These are phyloP conservation scores for Drosophila bifasciata DNA, from an alignment of 1,140 invertebrate genomes.

Conservation along the genomic window DNA sequence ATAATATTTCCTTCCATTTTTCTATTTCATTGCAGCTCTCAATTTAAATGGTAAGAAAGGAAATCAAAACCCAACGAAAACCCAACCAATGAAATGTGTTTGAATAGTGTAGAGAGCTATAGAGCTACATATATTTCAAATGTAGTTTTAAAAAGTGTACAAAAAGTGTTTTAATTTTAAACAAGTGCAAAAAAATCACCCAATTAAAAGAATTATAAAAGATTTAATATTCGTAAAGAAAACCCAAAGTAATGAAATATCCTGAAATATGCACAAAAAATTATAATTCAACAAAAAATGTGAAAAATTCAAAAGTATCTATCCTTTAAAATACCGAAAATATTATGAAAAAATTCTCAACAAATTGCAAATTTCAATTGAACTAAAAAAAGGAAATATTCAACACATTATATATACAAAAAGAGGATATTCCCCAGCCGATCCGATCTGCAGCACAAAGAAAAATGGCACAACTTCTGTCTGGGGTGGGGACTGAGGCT, in stretches of 20 bases:
- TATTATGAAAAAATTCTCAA: neutral
- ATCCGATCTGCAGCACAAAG: constrained; percentile 65
- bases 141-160: neutral
- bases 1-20: constrained; percentile 19
- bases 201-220: neutral
- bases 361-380: constrained; percentile 38
- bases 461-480: constrained; percentile 72
- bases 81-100: constrained; percentile 22
- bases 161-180: constrained; percentile 2
- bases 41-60: constrained; percentile 73
- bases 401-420: neutral
- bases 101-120: constrained; percentile 1
- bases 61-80: constrained; percentile 35
- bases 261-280: too few relatives aligned
- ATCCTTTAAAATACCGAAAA: neutral
- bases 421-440: neutral
- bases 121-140: neutral
- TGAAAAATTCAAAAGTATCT: neutral
- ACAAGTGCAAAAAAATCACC: neutral
- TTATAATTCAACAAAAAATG: too few relatives aligned
- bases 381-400: neutral
- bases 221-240: neutral
- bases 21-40: constrained; percentile 50
- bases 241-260: too few relatives aligned
- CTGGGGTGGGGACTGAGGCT: constrained; percentile 15